Conservation (phyloP, 2,888 invertebrate species). For the Heteromurus nitidus region DNA sequence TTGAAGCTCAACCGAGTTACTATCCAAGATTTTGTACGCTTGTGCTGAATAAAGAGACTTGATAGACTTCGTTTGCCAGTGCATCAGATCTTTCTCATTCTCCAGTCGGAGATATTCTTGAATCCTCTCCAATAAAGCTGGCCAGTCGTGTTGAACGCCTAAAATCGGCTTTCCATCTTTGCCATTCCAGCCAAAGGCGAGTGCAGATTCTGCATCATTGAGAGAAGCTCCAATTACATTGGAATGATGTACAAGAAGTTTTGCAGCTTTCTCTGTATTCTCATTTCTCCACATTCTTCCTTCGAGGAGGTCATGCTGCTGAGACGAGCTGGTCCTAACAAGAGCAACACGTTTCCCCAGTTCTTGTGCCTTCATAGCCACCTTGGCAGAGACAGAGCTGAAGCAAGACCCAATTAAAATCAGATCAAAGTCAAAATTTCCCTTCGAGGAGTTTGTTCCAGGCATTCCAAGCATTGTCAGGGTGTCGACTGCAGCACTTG, state of each 20-base stretch:
- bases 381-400: background rate
- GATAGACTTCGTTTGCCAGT: background rate
- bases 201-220: background rate
- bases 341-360: background rate
- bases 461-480: too few relatives aligned
- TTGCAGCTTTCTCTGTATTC: background rate
- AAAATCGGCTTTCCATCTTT: background rate
- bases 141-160: background rate
- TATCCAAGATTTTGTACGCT: background rate
- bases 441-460: too few relatives aligned
- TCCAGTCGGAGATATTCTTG: background rate
- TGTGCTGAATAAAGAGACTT: background rate
- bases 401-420: conserved; percentile 3
- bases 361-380: background rate
- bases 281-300: background rate
- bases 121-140: background rate
- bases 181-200: background rate
- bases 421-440: conserved; percentile 1
- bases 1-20: background rate
- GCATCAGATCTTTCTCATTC: background rate
- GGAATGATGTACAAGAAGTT: background rate
- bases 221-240: too few relatives aligned
- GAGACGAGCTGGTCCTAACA: background rate
- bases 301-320: background rate
- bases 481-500: too few relatives aligned